Evolutionary conservation across 2,113 vertebrate species (phyloP), one percentile per base, ranked within the genome.

Genomic region (Poeciliopsis occidentalis): DNA sequence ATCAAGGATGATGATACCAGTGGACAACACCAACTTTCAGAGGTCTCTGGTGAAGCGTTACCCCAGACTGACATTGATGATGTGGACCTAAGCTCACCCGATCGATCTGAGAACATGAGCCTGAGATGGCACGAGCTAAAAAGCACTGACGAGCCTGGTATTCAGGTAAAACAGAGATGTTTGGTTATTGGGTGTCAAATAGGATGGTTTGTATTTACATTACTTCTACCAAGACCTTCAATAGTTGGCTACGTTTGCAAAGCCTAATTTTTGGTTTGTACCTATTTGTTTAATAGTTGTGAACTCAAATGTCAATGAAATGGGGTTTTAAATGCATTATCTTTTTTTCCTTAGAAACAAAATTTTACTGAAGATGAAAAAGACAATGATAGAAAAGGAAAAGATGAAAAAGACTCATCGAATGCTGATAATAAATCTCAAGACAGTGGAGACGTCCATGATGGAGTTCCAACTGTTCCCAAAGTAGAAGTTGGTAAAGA

Each of bases 51-150:
- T 63, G 79, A 88, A 76, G 83, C 32, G 4, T 63, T 94, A 12
- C 93, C 88, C 63, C 90, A 91, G 71, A 93, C 94, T 22, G 88
- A 92, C 79, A 92, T 93, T 69, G 94, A 94, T 75, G 85, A 91
- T n/a, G 82, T 94, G 71, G 81, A 92, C 73, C 54, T 93, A 41
- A 80, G 88, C 78, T 91, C 89, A 30, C 73, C 83, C 60, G 86
- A 88, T 81, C 92, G 87, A 69, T 76, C 75, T 71, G 83, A 82
- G 31, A 84, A 61, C 60, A 12, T 57, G 31, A 67, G 63, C 61
- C 51, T 15, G 24, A 51, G 1, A 78, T 24, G 47, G 54, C 37
- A 60, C 39, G 75, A 80, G 41, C 17, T 73, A n/a, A 76, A 29
- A 84, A 65, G 74, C 47, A 37, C 1, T 24, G 26, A 82, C 24